Evolutionary conservation across 1,140 invertebrate species (phyloP).

Genomic region (Lepidurus packardi): DNA sequence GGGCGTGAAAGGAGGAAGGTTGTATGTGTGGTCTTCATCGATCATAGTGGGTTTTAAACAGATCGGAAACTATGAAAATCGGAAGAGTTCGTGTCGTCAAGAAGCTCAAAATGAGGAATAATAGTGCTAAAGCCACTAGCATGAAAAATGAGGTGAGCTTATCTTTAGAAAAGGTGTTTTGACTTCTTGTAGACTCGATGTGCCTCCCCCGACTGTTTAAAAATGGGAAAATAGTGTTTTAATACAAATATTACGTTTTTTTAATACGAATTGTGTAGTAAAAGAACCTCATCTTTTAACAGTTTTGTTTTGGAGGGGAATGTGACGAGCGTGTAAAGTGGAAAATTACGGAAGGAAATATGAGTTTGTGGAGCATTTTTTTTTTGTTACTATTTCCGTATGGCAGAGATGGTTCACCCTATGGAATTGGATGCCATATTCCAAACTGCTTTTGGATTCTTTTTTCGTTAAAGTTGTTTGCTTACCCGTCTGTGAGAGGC

Average conservation of each 20-base stretch:
- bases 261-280: no score
- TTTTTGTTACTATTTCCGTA: not conserved
- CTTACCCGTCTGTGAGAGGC: conserved; percentile 1
- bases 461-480: not conserved
- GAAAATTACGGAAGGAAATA: not conserved
- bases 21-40: not conserved
- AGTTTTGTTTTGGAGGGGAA: no score
- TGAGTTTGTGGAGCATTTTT: not conserved
- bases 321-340: not conserved
- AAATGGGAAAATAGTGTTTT: no score
- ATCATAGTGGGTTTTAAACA: not conserved
- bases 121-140: not conserved
- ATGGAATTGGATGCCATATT: not conserved
- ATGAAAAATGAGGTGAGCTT: not conserved
- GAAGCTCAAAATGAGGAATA: not conserved
- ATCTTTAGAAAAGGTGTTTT: not conserved
- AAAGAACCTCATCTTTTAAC: no score
- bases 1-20: not conserved
- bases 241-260: no score
- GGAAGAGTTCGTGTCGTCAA: not conserved
- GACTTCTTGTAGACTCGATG: no score
- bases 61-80: not conserved
- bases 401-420: not conserved
- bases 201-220: no score
- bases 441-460: not conserved